Percentiles rank a stretch among this genome's conserved stretches.
Evolutionary conservation across 2,797 vertebrate genomes (phyloP).

Genomic region (Sebastiscus tertius): DNA sequence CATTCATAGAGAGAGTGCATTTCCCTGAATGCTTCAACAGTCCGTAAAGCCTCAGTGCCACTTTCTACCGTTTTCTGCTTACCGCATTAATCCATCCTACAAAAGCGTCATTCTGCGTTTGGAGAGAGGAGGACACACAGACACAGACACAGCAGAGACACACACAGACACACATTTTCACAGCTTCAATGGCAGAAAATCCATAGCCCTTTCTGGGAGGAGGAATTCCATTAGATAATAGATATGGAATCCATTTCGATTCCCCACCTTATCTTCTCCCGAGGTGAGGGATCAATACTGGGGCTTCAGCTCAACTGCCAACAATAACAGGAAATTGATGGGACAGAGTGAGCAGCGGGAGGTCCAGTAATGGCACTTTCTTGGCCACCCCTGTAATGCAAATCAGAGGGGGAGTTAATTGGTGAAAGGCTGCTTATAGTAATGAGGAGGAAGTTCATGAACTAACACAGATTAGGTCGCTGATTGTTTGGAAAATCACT

Average conservation of each 20-base stretch:
- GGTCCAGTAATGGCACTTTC: constrained; percentile 80
- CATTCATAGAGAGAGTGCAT: constrained; percentile 80
- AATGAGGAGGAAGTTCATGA: constrained; percentile 60
- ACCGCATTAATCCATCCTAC: constrained; percentile 82
- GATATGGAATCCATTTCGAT: constrained; percentile 91
- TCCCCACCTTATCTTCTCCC: constrained; percentile 88
- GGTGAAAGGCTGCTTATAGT: constrained; percentile 62
- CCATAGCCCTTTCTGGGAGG: constrained; percentile 87
- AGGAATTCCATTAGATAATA: constrained; percentile 93
- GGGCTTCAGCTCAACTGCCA: constrained; percentile 86
- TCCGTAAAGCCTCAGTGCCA: constrained; percentile 71
- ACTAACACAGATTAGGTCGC: constrained; percentile 39
- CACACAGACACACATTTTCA: constrained; percentile 73
- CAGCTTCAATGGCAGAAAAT: constrained; percentile 90
- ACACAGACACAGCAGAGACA: constrained; percentile 51
- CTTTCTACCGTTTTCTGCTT: constrained; percentile 77
- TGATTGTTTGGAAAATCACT: constrained; percentile 35
- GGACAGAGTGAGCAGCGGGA: constrained; percentile 76
- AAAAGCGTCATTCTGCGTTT: constrained; percentile 75
- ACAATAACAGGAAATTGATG: constrained; percentile 90
- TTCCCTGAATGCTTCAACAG: constrained; percentile 74
- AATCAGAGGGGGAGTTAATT: constrained; percentile 79
- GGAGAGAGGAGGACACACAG: constrained; percentile 59
- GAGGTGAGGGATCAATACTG: constrained; percentile 86
- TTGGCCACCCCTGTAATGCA: constrained; percentile 71